These are phyloP conservation scores for Drosophila truncata DNA, from an alignment of 1,140 invertebrate genomes.

Conservation along the genomic window DNA sequence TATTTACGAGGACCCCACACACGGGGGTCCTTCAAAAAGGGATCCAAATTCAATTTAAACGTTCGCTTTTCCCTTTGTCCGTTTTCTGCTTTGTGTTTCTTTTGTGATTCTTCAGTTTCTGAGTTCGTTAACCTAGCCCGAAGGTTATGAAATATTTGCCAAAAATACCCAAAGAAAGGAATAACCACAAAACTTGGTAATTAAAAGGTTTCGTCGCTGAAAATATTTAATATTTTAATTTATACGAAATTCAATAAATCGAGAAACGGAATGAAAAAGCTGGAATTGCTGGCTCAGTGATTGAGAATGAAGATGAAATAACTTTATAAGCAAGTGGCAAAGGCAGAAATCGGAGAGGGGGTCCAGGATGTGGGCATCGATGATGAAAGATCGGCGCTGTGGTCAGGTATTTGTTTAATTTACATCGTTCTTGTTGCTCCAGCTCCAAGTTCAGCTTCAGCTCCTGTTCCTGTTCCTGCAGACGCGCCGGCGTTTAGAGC, in stretches of 20 bases:
- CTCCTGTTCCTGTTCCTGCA: constrained; percentile 42
- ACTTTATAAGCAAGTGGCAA: constrained; percentile 58
- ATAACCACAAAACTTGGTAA: constrained; percentile 56
- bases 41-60: constrained; percentile 79
- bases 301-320: constrained; percentile 65
- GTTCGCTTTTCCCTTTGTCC: constrained; percentile 44
- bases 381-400: constrained; percentile 82
- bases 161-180: constrained; percentile 43
- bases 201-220: constrained; percentile 69
- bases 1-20: constrained; percentile 12
- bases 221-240: constrained; percentile 84
- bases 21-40: constrained; percentile 43
- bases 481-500: constrained; percentile 78
- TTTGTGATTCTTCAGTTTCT: neutral
- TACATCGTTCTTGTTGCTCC: constrained; percentile 66
- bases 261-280: constrained; percentile 51
- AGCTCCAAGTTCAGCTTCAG: constrained; percentile 12
- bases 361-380: constrained; percentile 36
- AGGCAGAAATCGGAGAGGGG: neutral
- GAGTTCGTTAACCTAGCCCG: constrained; percentile 64
- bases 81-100: neutral
- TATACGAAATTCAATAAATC: constrained; percentile 84
- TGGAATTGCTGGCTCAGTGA: constrained; percentile 59
- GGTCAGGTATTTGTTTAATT: constrained; percentile 75
- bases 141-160: constrained; percentile 38